A percentile compares a stretch with the other conserved stretches of the same genome.
Evolutionary conservation across 2,113 vertebrate species (phyloP).

Genomic region (Callospermophilus lateralis): DNA sequence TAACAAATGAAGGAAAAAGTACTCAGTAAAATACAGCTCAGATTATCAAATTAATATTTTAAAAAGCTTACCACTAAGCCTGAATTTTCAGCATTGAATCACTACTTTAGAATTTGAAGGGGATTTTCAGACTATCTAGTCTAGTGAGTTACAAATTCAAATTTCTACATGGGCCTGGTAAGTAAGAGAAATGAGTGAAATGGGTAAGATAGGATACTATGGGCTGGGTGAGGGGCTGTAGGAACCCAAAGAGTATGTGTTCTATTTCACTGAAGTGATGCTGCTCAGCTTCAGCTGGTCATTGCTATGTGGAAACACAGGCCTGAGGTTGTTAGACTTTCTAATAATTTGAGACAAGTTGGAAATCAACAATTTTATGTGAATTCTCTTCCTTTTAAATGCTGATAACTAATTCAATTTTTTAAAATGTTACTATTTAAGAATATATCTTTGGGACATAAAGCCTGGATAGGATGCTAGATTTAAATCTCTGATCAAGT

Average conservation of each 20-base stretch:
- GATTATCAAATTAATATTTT: conserved; percentile 4
- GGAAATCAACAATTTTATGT: not conserved
- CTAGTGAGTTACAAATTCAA: not conserved
- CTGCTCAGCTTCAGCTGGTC: not conserved
- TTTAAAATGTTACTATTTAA: not conserved
- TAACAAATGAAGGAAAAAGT: not conserved
- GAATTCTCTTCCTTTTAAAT: conserved; percentile 50
- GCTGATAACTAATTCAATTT: not conserved
- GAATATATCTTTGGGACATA: not conserved
- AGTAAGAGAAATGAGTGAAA: conserved; percentile 6
- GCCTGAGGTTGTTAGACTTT: not conserved
- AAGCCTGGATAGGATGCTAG: not conserved
- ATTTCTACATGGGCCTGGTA: not conserved
- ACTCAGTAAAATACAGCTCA: not conserved
- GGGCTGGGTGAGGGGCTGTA: not conserved
- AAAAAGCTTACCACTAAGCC: conserved; percentile 14
- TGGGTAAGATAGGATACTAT: not conserved
- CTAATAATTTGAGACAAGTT: not conserved
- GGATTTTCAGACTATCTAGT: not conserved
- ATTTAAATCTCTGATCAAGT: conserved; percentile 53
- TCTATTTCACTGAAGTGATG: not conserved
- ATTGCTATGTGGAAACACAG: not conserved
- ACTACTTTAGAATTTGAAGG: not conserved
- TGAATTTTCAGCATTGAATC: conserved; percentile 16
- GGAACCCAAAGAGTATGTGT: not conserved